Evolutionary conservation across 2,113 vertebrate genomes (phyloP).

Genomic region (Lepus americanus): DNA sequence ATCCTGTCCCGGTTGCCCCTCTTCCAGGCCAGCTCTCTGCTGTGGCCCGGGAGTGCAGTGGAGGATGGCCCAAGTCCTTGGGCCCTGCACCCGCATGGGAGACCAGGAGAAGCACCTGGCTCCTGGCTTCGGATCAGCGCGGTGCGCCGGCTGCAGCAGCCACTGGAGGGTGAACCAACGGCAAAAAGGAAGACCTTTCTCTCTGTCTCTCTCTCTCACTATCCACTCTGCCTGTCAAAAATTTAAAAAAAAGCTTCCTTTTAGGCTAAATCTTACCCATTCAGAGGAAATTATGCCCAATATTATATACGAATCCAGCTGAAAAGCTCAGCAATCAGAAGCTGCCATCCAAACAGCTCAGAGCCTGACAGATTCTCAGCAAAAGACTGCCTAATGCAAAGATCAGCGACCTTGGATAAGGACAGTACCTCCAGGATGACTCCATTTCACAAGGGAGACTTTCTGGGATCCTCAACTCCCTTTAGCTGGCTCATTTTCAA

Average conservation of each 20-base stretch:
- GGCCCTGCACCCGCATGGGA: too few species aligned
- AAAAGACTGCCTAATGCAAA: background rate
- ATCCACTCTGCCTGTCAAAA: too few species aligned
- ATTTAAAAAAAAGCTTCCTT: background rate
- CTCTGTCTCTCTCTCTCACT: too few species aligned
- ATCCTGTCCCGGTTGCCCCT: too few species aligned
- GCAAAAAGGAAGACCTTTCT: too few species aligned
- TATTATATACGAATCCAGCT: background rate
- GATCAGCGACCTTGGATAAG: background rate
- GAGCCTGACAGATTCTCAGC: background rate
- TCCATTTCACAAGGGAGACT: background rate
- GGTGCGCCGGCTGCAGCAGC: too few species aligned
- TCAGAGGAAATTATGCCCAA: background rate
- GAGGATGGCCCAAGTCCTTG: too few species aligned
- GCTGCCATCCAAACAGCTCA: background rate
- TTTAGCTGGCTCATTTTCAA: background rate
- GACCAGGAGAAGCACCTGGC: too few species aligned
- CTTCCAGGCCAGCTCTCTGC: too few species aligned
- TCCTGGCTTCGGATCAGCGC: too few species aligned
- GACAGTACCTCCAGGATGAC: background rate
- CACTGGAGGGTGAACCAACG: too few species aligned
- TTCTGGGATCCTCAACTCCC: background rate
- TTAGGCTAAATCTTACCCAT: background rate
- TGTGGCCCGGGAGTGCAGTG: too few species aligned
- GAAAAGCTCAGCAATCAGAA: background rate